Percentiles rank a stretch among this genome's conserved stretches.
Conservation (phyloP, 2,888 invertebrate genomes). For the Cantharis lateralis region DNA sequence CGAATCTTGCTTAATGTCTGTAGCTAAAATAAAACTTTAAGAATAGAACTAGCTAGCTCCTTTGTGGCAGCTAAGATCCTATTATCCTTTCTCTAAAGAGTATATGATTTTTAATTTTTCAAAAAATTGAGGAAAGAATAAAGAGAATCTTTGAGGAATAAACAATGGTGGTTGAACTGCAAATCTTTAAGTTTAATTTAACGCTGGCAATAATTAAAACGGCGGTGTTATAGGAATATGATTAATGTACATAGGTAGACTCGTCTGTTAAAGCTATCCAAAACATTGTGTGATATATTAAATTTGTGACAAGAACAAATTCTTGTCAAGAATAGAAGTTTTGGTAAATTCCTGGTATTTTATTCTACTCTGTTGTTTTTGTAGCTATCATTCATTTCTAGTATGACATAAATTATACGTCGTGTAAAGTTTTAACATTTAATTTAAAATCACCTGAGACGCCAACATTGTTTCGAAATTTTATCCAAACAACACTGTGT, state of each 20-base stretch:
- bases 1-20: too few species aligned
- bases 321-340: constrained; percentile 12
- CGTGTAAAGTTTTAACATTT: background rate
- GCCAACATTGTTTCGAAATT: background rate
- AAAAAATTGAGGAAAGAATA: background rate
- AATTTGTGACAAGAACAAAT: constrained; percentile 28
- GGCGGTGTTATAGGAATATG: constrained; percentile 6
- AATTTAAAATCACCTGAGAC: background rate
- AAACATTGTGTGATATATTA: constrained; percentile 23
- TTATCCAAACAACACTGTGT: background rate
- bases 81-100: too few species aligned
- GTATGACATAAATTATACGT: background rate
- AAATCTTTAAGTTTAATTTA: background rate
- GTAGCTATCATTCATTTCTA: background rate
- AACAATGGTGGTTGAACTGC: background rate
- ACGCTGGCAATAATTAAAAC: background rate
- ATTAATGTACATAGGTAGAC: constrained; percentile 20
- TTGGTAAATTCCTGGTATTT: constrained; percentile 3
- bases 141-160: background rate
- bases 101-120: too few species aligned
- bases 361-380: background rate
- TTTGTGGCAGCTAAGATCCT: too few species aligned
- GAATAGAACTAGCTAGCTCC: too few species aligned
- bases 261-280: constrained; percentile 23
- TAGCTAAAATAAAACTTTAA: too few species aligned